These are phyloP conservation scores for Orchestia grillus DNA, from an alignment of 1,140 invertebrate species.

Conservation along the genomic window DNA sequence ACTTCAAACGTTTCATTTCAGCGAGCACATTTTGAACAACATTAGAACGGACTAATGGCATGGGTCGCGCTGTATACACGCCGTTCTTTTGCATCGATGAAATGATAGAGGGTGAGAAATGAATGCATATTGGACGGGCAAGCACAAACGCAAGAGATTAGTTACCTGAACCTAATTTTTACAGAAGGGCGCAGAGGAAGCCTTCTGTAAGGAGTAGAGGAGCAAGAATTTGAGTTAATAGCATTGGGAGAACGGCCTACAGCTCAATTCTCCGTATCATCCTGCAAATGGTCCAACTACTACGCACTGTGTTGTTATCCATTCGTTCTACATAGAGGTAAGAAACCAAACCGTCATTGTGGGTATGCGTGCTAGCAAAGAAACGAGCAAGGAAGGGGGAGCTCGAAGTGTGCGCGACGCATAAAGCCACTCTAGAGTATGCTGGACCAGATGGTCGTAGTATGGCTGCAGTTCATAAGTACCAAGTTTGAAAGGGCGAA, in stretches of 20 bases:
- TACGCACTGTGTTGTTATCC: background rate
- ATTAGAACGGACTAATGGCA: no score
- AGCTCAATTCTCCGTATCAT: background rate
- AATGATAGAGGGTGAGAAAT: background rate
- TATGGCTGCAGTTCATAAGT: no score
- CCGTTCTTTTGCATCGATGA: background rate
- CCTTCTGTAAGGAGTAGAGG: conserved; percentile 60
- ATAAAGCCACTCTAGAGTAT: no score
- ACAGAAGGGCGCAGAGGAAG: conserved; percentile 67
- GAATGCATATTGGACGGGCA: background rate
- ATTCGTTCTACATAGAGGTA: background rate
- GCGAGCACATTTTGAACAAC: no score
- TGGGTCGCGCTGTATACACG: background rate
- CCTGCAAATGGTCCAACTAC: background rate
- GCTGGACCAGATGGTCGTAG: no score
- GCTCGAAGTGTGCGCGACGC: background rate
- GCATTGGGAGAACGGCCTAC: background rate
- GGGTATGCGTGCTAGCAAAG: background rate
- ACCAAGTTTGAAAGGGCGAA: background rate
- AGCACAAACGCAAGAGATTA: conserved; percentile 23
- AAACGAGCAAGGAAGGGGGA: background rate
- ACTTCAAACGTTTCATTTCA: no score
- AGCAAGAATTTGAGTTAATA: conserved; percentile 52
- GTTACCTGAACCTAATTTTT: conserved; percentile 68
- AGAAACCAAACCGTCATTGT: background rate